Base-by-base conservation (phyloP, 2,888 invertebrate genomes). In the Koerneria pararmatus region DNA sequence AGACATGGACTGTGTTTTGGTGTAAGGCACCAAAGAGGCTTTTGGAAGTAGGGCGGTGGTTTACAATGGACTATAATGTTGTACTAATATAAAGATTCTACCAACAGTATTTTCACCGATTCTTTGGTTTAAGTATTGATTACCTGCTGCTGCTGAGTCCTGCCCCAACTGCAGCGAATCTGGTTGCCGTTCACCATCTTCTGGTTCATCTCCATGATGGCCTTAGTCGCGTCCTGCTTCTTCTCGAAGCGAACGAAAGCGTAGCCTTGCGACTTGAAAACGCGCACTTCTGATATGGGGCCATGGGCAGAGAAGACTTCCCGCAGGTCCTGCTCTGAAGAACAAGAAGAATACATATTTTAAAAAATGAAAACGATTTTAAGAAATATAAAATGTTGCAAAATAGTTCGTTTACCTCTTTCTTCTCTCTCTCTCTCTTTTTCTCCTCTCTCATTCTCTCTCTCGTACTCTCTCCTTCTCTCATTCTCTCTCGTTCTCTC, bases 151-250 rank as follows among this genome's bases (percentile, higher is more conserved):
- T 66, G 68, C 41, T 79, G 78, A 29, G 72, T 69, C 49, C 80
- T 70, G 34, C 80, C 80, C 81, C 81, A 81, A 11, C 78, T 78
- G 68, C 78, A 78, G 32, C 80, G 73, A 49, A 81, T 71, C 53
- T 66, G 66, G 56, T 78, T 76, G 2, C 80, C 80, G 51, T 71
- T 72, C 34, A 82, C 62, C 35, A 77, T 79, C 64, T 74, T 74
- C 34, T 94, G 95, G 86, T 98, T 94, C 85, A 93, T 90, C 64
- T 91, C 90, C 87, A 95, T 94, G 82, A 98, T 98, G 77, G 98
- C 97, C 85, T 93, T 92, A 73, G 95, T 93, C 61, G 98, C 98
- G 64, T 93, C 91, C 86, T 97, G 95, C 87, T 98, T 98, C 82
- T 92, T 91, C 72, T 91, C 90, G 87, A 95, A 98, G 86, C 95